Percentiles rank a stretch among this genome's conserved stretches.
Conservation (phyloP, 2,113 vertebrate species). For the Amazona vittata region DNA sequence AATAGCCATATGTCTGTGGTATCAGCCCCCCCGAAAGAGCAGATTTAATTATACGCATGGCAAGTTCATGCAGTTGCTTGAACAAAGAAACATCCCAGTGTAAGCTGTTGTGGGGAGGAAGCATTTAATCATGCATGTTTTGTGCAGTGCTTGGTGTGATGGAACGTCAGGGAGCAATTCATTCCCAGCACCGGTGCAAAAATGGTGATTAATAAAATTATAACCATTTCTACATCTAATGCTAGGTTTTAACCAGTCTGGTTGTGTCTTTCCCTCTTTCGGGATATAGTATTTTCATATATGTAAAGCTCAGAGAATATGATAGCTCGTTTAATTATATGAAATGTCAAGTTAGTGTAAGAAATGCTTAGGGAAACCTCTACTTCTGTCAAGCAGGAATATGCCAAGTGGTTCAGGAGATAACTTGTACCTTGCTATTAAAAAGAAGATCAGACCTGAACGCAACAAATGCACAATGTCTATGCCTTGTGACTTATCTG, state of each 20-base stretch:
- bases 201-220: slow-evolving; percentile 59
- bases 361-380: slow-evolving; percentile 35
- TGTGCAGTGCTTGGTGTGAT: neutral
- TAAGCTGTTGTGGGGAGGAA: neutral
- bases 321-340: slow-evolving; percentile 59
- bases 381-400: slow-evolving; percentile 11
- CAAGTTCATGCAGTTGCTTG: neutral
- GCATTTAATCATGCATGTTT: neutral
- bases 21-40: neutral
- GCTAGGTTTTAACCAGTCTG: slow-evolving; percentile 7
- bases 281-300: slow-evolving; percentile 5
- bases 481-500: neutral
- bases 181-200: neutral
- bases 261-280: neutral
- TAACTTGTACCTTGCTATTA: neutral
- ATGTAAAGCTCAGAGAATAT: neutral
- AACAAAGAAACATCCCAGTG: neutral
- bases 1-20: neutral
- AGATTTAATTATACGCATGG: slow-evolving; percentile 3
- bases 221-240: neutral
- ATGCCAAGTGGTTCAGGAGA: neutral
- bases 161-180: neutral
- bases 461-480: neutral
- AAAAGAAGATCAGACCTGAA: neutral
- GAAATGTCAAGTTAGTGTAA: slow-evolving; percentile 52